These are phyloP conservation scores for Hyles euphorbiae DNA, from an alignment of 1,140 invertebrate species.

Conservation along the genomic window DNA sequence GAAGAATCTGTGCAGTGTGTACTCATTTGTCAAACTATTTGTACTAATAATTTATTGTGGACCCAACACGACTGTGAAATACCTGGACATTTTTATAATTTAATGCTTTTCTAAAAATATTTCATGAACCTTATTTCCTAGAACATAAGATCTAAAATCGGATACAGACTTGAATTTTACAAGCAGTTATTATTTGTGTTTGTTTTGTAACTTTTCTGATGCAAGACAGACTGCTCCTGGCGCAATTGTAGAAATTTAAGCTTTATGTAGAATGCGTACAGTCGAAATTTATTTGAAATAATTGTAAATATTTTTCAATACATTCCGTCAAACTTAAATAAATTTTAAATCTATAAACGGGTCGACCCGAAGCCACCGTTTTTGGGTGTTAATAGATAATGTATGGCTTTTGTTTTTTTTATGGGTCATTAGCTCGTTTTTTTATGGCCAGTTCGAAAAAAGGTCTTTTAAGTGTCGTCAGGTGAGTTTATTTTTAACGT, in stretches of 20 bases:
- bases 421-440: constrained; percentile 27
- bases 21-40: constrained; percentile 64
- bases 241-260: neutral
- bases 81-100: constrained; percentile 33
- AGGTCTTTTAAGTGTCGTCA: too few relatives aligned
- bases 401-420: constrained; percentile 32
- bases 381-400: constrained; percentile 59
- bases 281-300: neutral
- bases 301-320: constrained; percentile 2
- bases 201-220: neutral
- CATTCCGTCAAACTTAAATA: constrained; percentile 38
- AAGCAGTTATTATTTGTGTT: constrained; percentile 4
- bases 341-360: constrained; percentile 55
- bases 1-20: constrained; percentile 30
- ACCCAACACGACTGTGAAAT: constrained; percentile 59
- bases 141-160: constrained; percentile 20
- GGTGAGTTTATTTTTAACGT: too few relatives aligned
- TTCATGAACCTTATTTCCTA: constrained; percentile 4
- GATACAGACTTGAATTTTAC: neutral
- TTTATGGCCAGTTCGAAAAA: too few relatives aligned
- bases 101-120: constrained; percentile 5
- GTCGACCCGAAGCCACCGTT: constrained; percentile 45
- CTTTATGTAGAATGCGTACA: neutral
- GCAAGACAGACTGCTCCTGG: neutral
- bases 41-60: constrained; percentile 67